Evolutionary conservation across 2,888 invertebrate species (phyloP).

Genomic region (Microchrysa polita): DNA sequence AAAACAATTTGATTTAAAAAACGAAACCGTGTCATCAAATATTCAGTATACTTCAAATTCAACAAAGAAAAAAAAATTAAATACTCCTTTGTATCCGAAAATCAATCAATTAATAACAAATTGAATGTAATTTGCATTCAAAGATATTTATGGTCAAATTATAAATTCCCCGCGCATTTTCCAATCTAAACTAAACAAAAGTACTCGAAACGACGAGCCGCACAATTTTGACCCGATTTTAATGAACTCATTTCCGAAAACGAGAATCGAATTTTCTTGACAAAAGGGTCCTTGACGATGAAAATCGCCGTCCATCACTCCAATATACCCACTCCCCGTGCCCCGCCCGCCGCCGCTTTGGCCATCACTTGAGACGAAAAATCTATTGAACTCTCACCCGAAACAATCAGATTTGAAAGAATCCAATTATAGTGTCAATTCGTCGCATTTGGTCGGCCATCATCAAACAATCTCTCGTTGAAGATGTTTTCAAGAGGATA

Average conservation of each 20-base stretch:
- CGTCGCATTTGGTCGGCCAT: slow-evolving; percentile 18
- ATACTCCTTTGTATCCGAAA: neutral
- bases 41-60: no score
- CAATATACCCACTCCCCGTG: neutral
- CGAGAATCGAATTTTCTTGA: neutral
- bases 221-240: slow-evolving; percentile 8
- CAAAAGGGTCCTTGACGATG: neutral
- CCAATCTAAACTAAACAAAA: neutral
- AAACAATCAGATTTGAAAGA: slow-evolving; percentile 42
- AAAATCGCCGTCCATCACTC: no score
- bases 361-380: neutral
- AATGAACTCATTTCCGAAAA: slow-evolving; percentile 1
- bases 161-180: neutral
- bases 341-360: neutral
- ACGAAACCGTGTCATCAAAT: no score
- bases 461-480: slow-evolving; percentile 14
- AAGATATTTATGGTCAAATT: slow-evolving; percentile 10
- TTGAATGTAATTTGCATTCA: slow-evolving; percentile 2
- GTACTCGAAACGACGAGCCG: no score
- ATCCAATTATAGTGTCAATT: slow-evolving; percentile 42
- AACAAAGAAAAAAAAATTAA: no score
- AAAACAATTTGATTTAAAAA: no score
- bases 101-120: slow-evolving; percentile 6
- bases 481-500: no score
- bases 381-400: slow-evolving; percentile 32